Evolutionary conservation across 2,113 vertebrate genomes (phyloP), one percentile per base, ranked within the genome.

Genomic region (Puma concolor): DNA sequence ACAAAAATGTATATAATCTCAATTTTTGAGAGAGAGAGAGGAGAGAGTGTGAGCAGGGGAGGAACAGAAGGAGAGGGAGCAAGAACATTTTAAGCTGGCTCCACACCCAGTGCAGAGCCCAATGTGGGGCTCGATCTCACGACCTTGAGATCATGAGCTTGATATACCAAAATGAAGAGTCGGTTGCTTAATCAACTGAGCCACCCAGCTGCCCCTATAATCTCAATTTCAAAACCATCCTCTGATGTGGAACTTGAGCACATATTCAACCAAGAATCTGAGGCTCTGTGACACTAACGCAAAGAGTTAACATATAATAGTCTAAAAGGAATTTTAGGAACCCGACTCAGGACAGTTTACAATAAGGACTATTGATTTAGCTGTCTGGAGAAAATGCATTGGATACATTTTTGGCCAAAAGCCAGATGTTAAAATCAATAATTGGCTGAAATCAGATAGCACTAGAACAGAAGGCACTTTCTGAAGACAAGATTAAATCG

Each of bases 301-400:
- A 44, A 87, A 79, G 52, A 79, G 11, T 63, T 86, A 93, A 64
- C 38, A 74, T 86, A 16, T 36, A 52, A 15, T 76, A 82, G 12
- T 74, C 31, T 76, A 74, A 86, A 72, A 95, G 86, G 72, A 97
- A 91, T 96, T 97, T 96, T 88, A 91, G 77, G 33, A 93, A 94
- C 67, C 89, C 9, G 2, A 64, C 29, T 48, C 31, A 71, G 84
- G 54, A 67, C 29, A 76, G 17, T 69, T 87, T 66, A 83, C 52
- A 69, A 29, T 67, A 92, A 96, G 41, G 36, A 80, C 90, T 83
- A 92, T 79, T 66, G 87, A 92, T 69, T 96, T 91, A 74, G 36
- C n/a, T 38, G 38, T 92, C 84, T 87, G 16, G 67, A 95, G 63
- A 31, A 96, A 89, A 86, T 79, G 8, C 52, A 67, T 66, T 72